A percentile compares a stretch with the other conserved stretches of the same genome.
Evolutionary conservation across 2,797 vertebrate genomes (phyloP).

Genomic region (Pseudomugil gertrudae): DNA sequence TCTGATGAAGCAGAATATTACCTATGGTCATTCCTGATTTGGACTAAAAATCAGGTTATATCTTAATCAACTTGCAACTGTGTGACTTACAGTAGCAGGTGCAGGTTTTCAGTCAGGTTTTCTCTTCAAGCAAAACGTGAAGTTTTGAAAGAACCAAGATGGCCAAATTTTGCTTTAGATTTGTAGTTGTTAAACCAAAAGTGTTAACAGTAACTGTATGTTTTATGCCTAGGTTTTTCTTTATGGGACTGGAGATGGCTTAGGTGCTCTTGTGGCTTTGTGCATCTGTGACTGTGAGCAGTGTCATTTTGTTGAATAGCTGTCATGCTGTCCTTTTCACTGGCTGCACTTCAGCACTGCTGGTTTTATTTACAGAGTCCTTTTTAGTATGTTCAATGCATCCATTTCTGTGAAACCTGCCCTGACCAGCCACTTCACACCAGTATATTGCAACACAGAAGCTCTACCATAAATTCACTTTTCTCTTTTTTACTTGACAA

Average conservation of each 20-base stretch:
- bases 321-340: too few relatives aligned
- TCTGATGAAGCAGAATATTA: background rate
- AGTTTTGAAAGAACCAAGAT: too few relatives aligned
- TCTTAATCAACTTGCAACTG: background rate
- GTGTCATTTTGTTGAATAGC: too few relatives aligned
- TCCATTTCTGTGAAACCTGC: too few relatives aligned
- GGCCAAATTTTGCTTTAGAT: too few relatives aligned
- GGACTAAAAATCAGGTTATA: background rate
- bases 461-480: background rate
- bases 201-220: background rate
- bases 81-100: background rate
- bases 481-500: background rate
- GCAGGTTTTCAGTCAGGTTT: background rate
- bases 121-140: background rate
- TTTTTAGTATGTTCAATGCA: too few relatives aligned
- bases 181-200: background rate
- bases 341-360: too few relatives aligned
- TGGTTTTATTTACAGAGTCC: too few relatives aligned
- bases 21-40: background rate
- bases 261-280: too few relatives aligned
- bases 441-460: background rate
- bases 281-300: too few relatives aligned
- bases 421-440: background rate
- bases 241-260: background rate
- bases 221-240: background rate